A percentile compares a stretch with the other conserved stretches of the same genome.
Conservation (phyloP, 1,140 invertebrate genomes). For the Papilio dardanus region DNA sequence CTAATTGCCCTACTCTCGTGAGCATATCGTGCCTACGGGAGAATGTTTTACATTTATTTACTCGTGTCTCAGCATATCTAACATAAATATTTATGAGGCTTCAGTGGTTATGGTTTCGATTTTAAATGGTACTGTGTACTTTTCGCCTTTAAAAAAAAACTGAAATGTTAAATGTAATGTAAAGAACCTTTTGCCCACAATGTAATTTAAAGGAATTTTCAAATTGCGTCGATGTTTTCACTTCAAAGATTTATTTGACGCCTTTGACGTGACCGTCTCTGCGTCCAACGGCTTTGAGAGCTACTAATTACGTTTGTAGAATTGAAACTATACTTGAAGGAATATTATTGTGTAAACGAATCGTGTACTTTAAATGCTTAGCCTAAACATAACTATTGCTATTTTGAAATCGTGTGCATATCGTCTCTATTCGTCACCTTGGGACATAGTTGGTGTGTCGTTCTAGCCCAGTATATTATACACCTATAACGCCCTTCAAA, state of each 20-base stretch:
- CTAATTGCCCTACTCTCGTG: neutral
- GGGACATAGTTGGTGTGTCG: neutral
- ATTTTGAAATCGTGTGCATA: neutral
- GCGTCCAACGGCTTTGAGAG: neutral
- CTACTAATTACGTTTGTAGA: slow-evolving; percentile 16
- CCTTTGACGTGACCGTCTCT: slow-evolving; percentile 5
- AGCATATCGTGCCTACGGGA: too few relatives aligned
- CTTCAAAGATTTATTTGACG: neutral
- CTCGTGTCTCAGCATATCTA: too few relatives aligned
- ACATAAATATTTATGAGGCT: too few relatives aligned
- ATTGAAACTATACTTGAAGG: neutral
- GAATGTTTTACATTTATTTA: too few relatives aligned
- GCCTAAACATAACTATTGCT: neutral
- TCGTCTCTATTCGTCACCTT: slow-evolving; percentile 1
- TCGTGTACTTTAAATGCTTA: too few relatives aligned
- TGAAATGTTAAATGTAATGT: too few relatives aligned
- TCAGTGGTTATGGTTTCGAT: neutral
- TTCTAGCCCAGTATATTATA: neutral
- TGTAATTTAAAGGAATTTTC: neutral
- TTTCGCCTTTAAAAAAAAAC: neutral
- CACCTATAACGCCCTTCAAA: neutral
- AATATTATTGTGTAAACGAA: too few relatives aligned
- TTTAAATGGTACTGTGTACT: neutral
- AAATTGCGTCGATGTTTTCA: neutral
- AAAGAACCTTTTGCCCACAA: neutral